A percentile compares a stretch with the other conserved stretches of the same genome.
Evolutionary conservation across 2,797 vertebrate species (phyloP).

Genomic region (Ictinia mississippiensis): DNA sequence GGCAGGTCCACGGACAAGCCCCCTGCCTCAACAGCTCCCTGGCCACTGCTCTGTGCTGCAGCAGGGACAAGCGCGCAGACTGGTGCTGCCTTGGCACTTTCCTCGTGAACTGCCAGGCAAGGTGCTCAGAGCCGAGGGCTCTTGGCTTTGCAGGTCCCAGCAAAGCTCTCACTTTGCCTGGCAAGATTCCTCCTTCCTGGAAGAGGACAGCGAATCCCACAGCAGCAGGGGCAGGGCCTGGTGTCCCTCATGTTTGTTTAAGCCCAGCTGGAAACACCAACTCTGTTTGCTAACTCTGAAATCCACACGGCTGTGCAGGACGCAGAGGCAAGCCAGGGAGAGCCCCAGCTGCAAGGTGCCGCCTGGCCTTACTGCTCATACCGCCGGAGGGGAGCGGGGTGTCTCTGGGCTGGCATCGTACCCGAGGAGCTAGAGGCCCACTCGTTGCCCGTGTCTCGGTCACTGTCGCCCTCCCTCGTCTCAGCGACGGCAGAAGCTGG

Average conservation of each 20-base stretch:
- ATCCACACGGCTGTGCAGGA: neutral
- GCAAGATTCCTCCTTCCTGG: neutral
- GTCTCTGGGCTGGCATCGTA: conserved; percentile 26
- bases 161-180: neutral
- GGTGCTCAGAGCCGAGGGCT: neutral
- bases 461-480: conserved; percentile 89
- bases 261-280: neutral
- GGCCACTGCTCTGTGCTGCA: neutral
- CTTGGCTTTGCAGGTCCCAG: neutral
- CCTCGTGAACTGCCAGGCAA: fast-evolving
- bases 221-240: neutral
- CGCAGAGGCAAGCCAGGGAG: neutral
- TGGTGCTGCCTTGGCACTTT: neutral
- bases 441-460: conserved; percentile 88
- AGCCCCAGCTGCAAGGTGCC: neutral
- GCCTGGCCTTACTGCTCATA: neutral
- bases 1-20: neutral
- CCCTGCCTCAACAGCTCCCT: neutral
- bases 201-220: neutral
- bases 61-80: fast-evolving
- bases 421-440: conserved; percentile 89
- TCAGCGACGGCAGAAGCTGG: conserved; percentile 79
- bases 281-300: neutral
- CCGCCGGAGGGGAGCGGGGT: fast-evolving
- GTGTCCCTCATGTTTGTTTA: neutral